Conservation (phyloP, 2,888 invertebrate species). For the Pandemis cinnamomeana region DNA sequence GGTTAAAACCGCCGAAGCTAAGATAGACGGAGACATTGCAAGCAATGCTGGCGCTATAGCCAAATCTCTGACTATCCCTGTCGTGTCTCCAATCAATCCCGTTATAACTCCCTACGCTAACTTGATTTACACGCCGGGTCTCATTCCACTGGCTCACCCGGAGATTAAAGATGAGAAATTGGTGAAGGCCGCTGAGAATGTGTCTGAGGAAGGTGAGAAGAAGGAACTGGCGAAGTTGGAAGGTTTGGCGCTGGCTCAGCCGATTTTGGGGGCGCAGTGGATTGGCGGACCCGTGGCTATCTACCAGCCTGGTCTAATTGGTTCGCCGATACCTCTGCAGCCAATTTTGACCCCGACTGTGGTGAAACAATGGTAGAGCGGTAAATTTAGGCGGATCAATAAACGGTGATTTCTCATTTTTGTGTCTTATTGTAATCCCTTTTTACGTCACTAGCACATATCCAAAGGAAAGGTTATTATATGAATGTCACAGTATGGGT, state of each 20-base stretch:
- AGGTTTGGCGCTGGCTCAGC: slow-evolving; percentile 3
- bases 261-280: slow-evolving; percentile 43
- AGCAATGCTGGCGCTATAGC: slow-evolving; percentile 57
- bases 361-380: slow-evolving; percentile 43
- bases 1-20: slow-evolving; percentile 67
- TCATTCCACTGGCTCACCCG: slow-evolving; percentile 33
- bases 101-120: slow-evolving; percentile 31
- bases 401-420: slow-evolving; percentile 40
- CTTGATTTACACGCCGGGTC: slow-evolving; percentile 45
- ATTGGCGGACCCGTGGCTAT: slow-evolving; percentile 39
- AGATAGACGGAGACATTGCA: slow-evolving; percentile 65
- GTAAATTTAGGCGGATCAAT: slow-evolving; percentile 32
- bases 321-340: slow-evolving; percentile 37
- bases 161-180: slow-evolving; percentile 50
- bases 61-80: slow-evolving; percentile 49
- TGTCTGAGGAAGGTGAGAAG: slow-evolving; percentile 42
- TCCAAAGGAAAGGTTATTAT: no score
- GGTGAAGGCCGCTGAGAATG: slow-evolving; percentile 47
- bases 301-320: slow-evolving; percentile 44
- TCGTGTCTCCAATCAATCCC: slow-evolving; percentile 33
- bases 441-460: neutral
- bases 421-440: slow-evolving; percentile 15
- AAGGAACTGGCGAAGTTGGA: slow-evolving; percentile 50
- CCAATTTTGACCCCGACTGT: slow-evolving; percentile 38
- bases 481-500: no score